phyloP scores from a whole-genome alignment of 2,888 invertebrate species.

The Epirrita christyi region DNA sequence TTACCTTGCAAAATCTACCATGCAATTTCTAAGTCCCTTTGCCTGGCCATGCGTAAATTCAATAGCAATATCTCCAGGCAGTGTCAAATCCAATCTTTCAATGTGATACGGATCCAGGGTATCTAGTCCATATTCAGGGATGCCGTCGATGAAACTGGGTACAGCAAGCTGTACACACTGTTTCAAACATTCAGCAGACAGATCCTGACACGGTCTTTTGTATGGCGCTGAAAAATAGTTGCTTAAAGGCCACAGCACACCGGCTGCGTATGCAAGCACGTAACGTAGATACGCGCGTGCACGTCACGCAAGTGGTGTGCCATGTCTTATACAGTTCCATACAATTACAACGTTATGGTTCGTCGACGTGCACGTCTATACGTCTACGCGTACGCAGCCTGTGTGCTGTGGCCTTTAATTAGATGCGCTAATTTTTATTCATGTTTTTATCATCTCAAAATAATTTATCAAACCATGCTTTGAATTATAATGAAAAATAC shows the following conservation, averaged over 20 bases:
- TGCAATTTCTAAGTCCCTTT: slow-evolving; percentile 57
- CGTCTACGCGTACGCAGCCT: too few species aligned
- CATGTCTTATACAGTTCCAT: too few species aligned
- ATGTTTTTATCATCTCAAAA: too few species aligned
- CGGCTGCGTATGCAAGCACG: too few species aligned
- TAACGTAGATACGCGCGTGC: too few species aligned
- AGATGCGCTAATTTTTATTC: too few species aligned
- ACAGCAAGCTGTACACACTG: slow-evolving; percentile 49
- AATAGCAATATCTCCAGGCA: slow-evolving; percentile 56
- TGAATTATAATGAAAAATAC: not conserved
- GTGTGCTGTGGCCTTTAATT: too few species aligned
- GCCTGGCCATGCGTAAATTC: slow-evolving; percentile 51
- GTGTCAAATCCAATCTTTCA: slow-evolving; percentile 48
- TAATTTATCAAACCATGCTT: too few species aligned
- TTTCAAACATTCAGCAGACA: slow-evolving; percentile 52
- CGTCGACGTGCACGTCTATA: too few species aligned
- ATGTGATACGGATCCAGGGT: slow-evolving; percentile 58
- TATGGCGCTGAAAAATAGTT: slow-evolving; percentile 19
- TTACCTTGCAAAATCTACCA: slow-evolving; percentile 59
- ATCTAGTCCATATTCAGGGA: slow-evolving; percentile 53
- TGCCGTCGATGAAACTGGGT: slow-evolving; percentile 51
- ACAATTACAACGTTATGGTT: too few species aligned
- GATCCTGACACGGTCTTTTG: slow-evolving; percentile 47
- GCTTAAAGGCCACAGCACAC: too few species aligned
- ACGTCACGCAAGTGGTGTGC: too few species aligned